Percentiles rank a stretch among this genome's conserved stretches.
phyloP scores from a whole-genome alignment of 2,113 vertebrate species.

The Platysteira castanea region DNA sequence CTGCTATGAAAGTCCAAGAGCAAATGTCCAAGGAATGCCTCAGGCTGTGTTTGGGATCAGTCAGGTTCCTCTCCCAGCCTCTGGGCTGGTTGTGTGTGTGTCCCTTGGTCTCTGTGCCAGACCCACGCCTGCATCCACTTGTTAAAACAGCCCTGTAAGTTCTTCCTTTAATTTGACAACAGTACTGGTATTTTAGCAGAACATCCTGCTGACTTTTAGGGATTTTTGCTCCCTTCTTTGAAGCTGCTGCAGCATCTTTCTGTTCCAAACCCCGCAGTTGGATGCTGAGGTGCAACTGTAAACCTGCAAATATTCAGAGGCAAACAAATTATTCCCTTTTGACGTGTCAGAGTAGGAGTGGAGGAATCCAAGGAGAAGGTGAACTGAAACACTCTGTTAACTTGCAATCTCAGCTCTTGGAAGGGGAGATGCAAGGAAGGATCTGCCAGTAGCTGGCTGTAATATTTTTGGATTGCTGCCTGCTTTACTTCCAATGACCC shows the following conservation, averaged over 20 bases:
- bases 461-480: slow-evolving; percentile 50
- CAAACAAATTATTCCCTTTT: not conserved
- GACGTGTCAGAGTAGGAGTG: not conserved
- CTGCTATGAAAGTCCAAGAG: not conserved
- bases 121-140: not conserved
- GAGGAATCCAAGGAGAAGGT: not conserved
- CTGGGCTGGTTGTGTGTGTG: not conserved
- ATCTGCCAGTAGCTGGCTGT: not conserved
- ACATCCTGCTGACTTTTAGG: not conserved
- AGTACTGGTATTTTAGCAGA: not conserved
- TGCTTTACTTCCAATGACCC: slow-evolving; percentile 41
- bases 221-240: not conserved
- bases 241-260: not conserved
- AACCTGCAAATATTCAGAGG: slow-evolving; percentile 3
- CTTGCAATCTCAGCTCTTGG: slow-evolving; percentile 4
- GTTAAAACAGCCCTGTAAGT: not conserved
- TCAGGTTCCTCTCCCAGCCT: not conserved
- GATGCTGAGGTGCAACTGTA: not conserved
- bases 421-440: not conserved
- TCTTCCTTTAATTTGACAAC: not conserved
- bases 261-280: not conserved
- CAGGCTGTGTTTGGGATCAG: not conserved
- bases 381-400: not conserved
- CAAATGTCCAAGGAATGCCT: not conserved
- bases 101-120: not conserved